A percentile compares a stretch with the other conserved stretches of the same genome.
These are phyloP conservation scores for Thalpophila matura DNA, from an alignment of 2,888 invertebrate genomes.

Conservation along the genomic window DNA sequence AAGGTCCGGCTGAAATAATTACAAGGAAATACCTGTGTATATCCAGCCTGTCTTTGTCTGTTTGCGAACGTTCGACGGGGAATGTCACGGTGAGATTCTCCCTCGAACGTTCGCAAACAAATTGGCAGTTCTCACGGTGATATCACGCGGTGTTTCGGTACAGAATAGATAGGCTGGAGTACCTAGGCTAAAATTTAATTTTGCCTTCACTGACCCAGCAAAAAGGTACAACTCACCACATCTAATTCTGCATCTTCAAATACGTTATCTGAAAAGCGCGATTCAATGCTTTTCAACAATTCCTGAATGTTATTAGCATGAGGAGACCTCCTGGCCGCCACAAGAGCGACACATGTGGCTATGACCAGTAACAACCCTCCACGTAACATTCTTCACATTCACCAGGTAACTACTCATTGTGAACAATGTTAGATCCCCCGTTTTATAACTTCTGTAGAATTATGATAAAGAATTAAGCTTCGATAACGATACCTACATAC, in stretches of 20 bases:
- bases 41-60: too few relatives aligned
- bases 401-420: slow-evolving; percentile 8
- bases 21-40: slow-evolving; percentile 8
- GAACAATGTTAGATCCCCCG: background rate
- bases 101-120: too few relatives aligned
- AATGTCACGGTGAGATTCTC: too few relatives aligned
- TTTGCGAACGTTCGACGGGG: too few relatives aligned
- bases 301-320: slow-evolving; percentile 70
- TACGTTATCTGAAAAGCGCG: slow-evolving; percentile 75
- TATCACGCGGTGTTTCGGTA: too few relatives aligned
- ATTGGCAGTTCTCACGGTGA: too few relatives aligned
- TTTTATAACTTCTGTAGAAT: slow-evolving; percentile 65
- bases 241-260: slow-evolving; percentile 80
- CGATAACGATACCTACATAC: slow-evolving; percentile 19
- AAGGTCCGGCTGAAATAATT: slow-evolving; percentile 75
- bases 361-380: slow-evolving; percentile 49
- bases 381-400: slow-evolving; percentile 55
- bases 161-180: too few relatives aligned
- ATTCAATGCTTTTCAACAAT: slow-evolving; percentile 60
- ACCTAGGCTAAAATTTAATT: too few relatives aligned
- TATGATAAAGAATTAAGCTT: slow-evolving; percentile 35
- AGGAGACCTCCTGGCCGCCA: slow-evolving; percentile 66
- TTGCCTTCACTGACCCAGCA: too few relatives aligned
- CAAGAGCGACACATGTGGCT: slow-evolving; percentile 56
- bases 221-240: slow-evolving; percentile 75